Conservation (phyloP, 2,797 vertebrate genomes). For the Rousettus madagascariensis region DNA sequence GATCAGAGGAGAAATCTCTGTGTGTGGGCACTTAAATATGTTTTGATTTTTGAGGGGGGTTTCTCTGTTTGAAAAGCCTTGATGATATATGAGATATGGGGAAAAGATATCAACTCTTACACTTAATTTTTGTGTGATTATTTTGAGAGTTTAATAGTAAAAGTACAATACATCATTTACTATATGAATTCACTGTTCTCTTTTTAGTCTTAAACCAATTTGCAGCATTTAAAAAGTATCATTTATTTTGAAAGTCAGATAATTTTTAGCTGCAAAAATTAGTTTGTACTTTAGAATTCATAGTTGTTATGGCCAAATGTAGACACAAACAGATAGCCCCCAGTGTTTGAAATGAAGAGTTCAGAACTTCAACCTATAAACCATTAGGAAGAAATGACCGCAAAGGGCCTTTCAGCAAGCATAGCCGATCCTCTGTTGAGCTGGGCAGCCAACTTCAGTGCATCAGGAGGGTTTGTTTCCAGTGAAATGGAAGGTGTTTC, state of each 20-base stretch:
- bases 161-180: slow-evolving; percentile 46
- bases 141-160: slow-evolving; percentile 73
- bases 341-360: neutral
- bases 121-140: neutral
- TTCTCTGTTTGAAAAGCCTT: slow-evolving; percentile 56
- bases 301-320: neutral
- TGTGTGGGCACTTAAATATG: neutral
- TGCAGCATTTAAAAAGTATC: slow-evolving; percentile 65
- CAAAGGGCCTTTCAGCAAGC: neutral
- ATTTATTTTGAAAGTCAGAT: slow-evolving; percentile 36
- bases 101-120: slow-evolving; percentile 48
- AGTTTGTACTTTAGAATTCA: slow-evolving; percentile 3
- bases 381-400: neutral
- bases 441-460: neutral
- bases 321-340: neutral
- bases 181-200: slow-evolving; percentile 46
- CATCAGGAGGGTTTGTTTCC: neutral
- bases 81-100: slow-evolving; percentile 35
- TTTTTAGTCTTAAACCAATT: slow-evolving; percentile 70
- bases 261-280: neutral
- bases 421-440: neutral
- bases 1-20: slow-evolving; percentile 40
- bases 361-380: neutral
- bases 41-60: neutral
- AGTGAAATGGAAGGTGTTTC: neutral